Percentiles rank a stretch among this genome's conserved stretches.
These are phyloP conservation scores for Achlya flavicornis DNA, from an alignment of 2,888 invertebrate species.

Conservation along the genomic window DNA sequence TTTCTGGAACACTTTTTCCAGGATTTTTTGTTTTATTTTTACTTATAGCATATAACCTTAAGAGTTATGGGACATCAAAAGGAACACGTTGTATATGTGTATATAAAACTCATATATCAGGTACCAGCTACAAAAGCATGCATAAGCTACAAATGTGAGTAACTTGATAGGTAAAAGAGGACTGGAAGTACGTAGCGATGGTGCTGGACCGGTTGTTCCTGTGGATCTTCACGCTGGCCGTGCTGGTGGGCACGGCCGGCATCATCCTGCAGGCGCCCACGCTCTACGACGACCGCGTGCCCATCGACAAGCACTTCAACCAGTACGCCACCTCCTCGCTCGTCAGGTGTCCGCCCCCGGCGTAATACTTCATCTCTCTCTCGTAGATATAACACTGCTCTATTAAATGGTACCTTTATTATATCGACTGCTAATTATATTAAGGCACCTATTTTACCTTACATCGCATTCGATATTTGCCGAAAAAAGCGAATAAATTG, in stretches of 20 bases:
- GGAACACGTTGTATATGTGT: no score
- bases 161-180: constrained; percentile 91
- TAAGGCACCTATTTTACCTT: neutral
- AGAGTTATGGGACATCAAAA: no score
- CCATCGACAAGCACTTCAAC: constrained; percentile 94
- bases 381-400: constrained; percentile 2
- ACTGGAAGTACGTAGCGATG: constrained; percentile 99
- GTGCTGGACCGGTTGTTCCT: constrained; percentile 98
- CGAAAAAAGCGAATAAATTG: no score
- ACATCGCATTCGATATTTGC: no score
- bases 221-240: constrained; percentile 98
- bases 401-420: neutral
- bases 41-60: no score
- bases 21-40: no score
- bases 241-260: constrained; percentile 96
- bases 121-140: no score
- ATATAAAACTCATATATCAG: no score
- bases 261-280: constrained; percentile 98
- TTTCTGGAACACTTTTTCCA: no score
- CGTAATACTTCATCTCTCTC: constrained; percentile 53
- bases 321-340: constrained; percentile 92
- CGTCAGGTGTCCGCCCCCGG: constrained; percentile 89
- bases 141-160: neutral
- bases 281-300: constrained; percentile 94
- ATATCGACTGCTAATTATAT: neutral